Conservation (phyloP, 1,140 invertebrate species). For the Lithobius niger region DNA sequence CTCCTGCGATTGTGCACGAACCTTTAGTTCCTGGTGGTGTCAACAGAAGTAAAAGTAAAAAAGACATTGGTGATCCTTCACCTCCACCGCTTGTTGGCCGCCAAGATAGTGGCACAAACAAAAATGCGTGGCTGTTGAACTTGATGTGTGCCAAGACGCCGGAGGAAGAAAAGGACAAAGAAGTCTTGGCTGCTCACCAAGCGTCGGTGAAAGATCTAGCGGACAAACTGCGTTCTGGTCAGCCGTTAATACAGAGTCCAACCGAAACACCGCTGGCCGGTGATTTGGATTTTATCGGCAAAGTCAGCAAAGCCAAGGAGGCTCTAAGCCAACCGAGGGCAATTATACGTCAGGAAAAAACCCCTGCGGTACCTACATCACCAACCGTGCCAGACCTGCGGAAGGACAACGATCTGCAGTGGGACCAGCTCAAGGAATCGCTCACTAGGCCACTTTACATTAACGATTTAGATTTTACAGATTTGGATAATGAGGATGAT, state of each 20-base stretch:
- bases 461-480: constrained; percentile 93
- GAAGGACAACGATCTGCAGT: constrained; percentile 86
- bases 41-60: constrained; percentile 18
- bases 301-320: constrained; percentile 87
- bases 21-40: constrained; percentile 24
- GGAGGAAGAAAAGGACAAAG: constrained; percentile 9
- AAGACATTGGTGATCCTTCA: constrained; percentile 9
- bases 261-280: constrained; percentile 34
- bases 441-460: constrained; percentile 70
- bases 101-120: constrained; percentile 38
- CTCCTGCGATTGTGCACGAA: constrained; percentile 37
- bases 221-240: constrained; percentile 28
- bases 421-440: constrained; percentile 77
- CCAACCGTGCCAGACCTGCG: constrained; percentile 45
- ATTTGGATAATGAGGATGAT: constrained; percentile 55
- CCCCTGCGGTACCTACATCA: constrained; percentile 37
- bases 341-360: background rate
- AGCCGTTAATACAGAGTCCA: constrained; percentile 41
- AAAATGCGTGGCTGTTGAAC: constrained; percentile 47
- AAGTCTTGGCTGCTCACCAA: constrained; percentile 17
- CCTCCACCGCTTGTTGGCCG: constrained; percentile 25
- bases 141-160: constrained; percentile 32
- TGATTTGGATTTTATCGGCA: constrained; percentile 69
- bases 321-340: constrained; percentile 43
- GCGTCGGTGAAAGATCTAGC: constrained; percentile 18